These are phyloP conservation scores for Chymomyza amoena DNA, from an alignment of 2,888 invertebrate species.

Conservation along the genomic window DNA sequence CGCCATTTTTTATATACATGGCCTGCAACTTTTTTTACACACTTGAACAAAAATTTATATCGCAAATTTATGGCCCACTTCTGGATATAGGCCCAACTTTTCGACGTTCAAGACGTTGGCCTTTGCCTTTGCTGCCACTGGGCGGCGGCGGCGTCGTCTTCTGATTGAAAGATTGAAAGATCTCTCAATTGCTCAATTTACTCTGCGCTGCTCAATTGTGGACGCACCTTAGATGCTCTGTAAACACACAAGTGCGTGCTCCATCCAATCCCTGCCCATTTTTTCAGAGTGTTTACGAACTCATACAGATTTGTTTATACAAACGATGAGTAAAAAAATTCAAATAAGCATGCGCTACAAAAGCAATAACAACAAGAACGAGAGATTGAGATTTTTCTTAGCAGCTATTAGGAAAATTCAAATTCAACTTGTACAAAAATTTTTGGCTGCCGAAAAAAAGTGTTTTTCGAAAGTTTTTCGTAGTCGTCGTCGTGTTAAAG, in stretches of 20 bases:
- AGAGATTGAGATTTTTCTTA: not conserved
- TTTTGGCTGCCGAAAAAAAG: slow-evolving; percentile 24
- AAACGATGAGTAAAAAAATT: slow-evolving; percentile 25
- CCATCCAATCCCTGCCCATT: not conserved
- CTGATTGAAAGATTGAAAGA: not conserved
- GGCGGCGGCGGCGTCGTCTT: too few relatives aligned
- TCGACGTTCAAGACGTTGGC: not conserved
- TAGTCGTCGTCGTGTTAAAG: slow-evolving; percentile 73
- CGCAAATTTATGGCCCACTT: slow-evolving; percentile 52
- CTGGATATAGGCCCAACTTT: not conserved
- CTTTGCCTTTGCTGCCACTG: not conserved
- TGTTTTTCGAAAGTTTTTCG: slow-evolving; percentile 38
- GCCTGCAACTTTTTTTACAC: slow-evolving; percentile 2
- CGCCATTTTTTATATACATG: not conserved
- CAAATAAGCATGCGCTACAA: slow-evolving; percentile 5
- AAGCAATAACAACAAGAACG: too few relatives aligned
- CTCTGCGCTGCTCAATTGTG: slow-evolving; percentile 12
- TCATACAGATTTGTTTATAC: slow-evolving; percentile 61
- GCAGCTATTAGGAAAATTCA: slow-evolving; percentile 21
- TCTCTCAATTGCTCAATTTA: slow-evolving; percentile 29
- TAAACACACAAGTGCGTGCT: slow-evolving; percentile 20
- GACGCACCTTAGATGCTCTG: not conserved
- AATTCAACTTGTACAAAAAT: slow-evolving; percentile 57
- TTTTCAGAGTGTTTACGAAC: slow-evolving; percentile 59
- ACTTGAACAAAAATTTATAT: slow-evolving; percentile 16